Base-by-base conservation (phyloP, 2,888 invertebrate genomes). In the Spialia ferax region DNA sequence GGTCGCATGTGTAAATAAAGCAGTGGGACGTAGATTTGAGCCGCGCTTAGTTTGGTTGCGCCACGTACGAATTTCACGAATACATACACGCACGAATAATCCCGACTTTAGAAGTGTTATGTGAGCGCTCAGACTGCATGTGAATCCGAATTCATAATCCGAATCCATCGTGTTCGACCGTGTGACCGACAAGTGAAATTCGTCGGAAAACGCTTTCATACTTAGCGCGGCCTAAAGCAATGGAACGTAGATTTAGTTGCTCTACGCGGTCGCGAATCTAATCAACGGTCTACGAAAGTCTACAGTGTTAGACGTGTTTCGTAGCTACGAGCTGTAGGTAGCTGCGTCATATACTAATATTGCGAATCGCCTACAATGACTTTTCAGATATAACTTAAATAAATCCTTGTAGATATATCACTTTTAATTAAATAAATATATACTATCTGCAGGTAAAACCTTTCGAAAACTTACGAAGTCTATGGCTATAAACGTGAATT, bases 401-500 rank as follows among this genome's bases (percentile, higher is more conserved):
- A 26, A 26, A 4, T 38, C 4, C 20, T 48, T 20, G 1, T 48
- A 48, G 48, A 48, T 6, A 20, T 7, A 11, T 4, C 22, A 10
- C 2, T 10, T 6, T 48, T 2, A 20, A 50, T 18, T 45, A 18
- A 45, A 45, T 45, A 8, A 7, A 45, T 45, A 18, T 15, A 42
- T 15, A 10, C 8, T 32, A 3, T 7, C 11, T 32, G 10, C 32
- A 11, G 8, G 2, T 8, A 18, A 42, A 18, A 7, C 61, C 8
- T 48, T 67, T 67, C 23, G 15, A 56, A 48, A 42, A 32, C 11
- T 68, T 65, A 8, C 23, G 18, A 22, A 42, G 45, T 69, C 45
- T 50, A 57, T 55, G 68, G 35, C 26, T 11, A 55, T 63, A 35
- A 69, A 63, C 63, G 67, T 69, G 63, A 69, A 69, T 71, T 69